A percentile compares a stretch with the other conserved stretches of the same genome.
phyloP scores from a whole-genome alignment of 92 coral and sea anemone species.

The Nematostella vectensis region DNA sequence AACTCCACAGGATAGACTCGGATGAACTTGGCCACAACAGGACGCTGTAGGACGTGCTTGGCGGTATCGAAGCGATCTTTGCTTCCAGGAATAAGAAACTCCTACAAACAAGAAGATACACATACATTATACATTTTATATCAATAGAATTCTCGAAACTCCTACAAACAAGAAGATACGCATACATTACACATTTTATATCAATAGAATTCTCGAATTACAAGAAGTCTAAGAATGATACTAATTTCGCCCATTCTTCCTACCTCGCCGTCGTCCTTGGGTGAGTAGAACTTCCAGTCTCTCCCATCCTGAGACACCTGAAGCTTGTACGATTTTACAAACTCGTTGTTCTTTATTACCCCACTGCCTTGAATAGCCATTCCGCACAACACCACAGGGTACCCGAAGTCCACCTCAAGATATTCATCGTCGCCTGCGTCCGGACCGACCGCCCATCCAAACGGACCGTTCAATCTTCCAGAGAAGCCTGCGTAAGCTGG shows the following conservation, averaged over 20 bases:
- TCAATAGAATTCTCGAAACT: not conserved
- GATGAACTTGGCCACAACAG: not conserved
- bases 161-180: not conserved
- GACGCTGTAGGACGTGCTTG: not conserved
- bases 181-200: too few species aligned
- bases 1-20: conserved; percentile 1
- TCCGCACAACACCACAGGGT: conserved; percentile 11
- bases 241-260: too few species aligned
- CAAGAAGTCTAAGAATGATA: not conserved
- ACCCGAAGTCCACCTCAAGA: conserved; percentile 19
- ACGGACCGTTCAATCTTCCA: not conserved
- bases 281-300: conserved; percentile 7
- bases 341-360: conserved; percentile 4
- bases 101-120: not conserved
- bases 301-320: conserved; percentile 15
- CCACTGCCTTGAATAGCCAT: conserved; percentile 20
- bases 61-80: not conserved
- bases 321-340: conserved; percentile 18
- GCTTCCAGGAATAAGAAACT: not conserved
- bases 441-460: not conserved
- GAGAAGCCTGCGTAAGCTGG: not conserved
- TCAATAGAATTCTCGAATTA: not conserved
- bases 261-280: too few species aligned
- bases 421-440: not conserved
- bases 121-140: too few species aligned